These are phyloP conservation scores for Gryon sp. DNA, from an alignment of 1,140 invertebrate genomes.

Conservation along the genomic window DNA sequence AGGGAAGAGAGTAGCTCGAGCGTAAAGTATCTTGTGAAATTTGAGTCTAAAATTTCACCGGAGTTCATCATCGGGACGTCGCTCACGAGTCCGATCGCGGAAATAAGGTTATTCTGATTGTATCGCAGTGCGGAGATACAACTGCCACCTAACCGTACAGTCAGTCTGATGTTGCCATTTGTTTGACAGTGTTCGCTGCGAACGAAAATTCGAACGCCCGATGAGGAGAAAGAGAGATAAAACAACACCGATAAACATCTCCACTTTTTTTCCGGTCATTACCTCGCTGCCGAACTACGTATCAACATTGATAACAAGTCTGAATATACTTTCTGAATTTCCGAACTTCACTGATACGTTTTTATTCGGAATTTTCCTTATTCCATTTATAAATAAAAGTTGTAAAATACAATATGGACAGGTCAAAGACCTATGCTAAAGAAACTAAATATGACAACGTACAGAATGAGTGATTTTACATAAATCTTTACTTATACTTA, in stretches of 20 bases:
- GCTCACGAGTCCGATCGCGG: constrained; percentile 65
- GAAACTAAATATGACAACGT: no score
- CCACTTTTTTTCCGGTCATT: no score
- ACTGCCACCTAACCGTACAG: constrained; percentile 18
- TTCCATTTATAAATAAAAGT: no score
- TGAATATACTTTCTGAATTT: no score
- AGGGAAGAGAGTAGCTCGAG: constrained; percentile 40
- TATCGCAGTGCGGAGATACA: constrained; percentile 59
- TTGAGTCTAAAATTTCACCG: constrained; percentile 70
- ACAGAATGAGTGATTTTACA: no score
- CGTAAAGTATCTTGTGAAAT: constrained; percentile 67
- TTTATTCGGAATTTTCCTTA: no score
- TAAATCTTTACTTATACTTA: no score
- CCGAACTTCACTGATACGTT: no score
- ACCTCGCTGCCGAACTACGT: constrained; percentile 30
- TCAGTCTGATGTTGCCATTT: constrained; percentile 44
- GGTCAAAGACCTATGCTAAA: no score
- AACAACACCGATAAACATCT: not conserved
- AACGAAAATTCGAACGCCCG: constrained; percentile 31
- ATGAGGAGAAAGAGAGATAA: constrained; percentile 36
- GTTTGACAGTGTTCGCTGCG: constrained; percentile 36
- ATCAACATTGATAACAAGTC: no score
- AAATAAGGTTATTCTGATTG: constrained; percentile 69
- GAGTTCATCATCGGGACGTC: constrained; percentile 65
- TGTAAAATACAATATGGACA: no score